These are phyloP conservation scores for Diabrotica undecimpunctata DNA, from an alignment of 1,140 invertebrate species.

Conservation along the genomic window DNA sequence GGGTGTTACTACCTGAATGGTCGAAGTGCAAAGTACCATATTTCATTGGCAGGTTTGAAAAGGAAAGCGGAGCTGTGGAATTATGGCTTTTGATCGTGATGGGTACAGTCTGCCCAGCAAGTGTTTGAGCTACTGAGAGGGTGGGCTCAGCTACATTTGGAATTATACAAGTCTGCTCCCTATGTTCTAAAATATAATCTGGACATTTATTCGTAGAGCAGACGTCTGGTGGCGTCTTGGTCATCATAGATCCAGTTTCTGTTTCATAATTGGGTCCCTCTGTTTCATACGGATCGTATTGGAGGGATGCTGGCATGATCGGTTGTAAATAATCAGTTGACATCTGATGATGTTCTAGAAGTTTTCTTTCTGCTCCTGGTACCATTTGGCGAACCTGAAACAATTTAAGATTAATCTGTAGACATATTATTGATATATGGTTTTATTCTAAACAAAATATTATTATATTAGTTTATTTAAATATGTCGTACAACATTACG, in stretches of 20 bases:
- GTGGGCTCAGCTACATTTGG: conserved; percentile 16
- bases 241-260: conserved; percentile 43
- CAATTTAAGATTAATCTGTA: too few species aligned
- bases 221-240: conserved; percentile 46
- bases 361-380: conserved; percentile 58
- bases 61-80: conserved; percentile 30
- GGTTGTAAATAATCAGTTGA: conserved; percentile 42
- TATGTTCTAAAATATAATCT: conserved; percentile 34
- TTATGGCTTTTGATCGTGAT: conserved; percentile 45
- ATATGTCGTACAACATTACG: too few species aligned
- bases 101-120: conserved; percentile 46
- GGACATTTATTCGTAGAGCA: conserved; percentile 45
- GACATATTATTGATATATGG: too few species aligned
- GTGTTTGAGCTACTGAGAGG: conserved; percentile 20
- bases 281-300: conserved; percentile 33
- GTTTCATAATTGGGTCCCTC: conserved; percentile 42
- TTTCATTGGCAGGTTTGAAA: conserved; percentile 37
- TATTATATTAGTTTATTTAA: too few species aligned
- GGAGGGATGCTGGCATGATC: conserved; percentile 20
- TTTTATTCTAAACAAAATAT: too few species aligned
- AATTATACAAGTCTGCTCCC: conserved; percentile 23
- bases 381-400: conserved; percentile 59
- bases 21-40: conserved; percentile 44
- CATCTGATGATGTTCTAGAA: conserved; percentile 52
- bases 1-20: conserved; percentile 20